A percentile compares a stretch with the other conserved stretches of the same genome.
Conservation (phyloP, 2,888 invertebrate species). For the Sinotaia quadrata region DNA sequence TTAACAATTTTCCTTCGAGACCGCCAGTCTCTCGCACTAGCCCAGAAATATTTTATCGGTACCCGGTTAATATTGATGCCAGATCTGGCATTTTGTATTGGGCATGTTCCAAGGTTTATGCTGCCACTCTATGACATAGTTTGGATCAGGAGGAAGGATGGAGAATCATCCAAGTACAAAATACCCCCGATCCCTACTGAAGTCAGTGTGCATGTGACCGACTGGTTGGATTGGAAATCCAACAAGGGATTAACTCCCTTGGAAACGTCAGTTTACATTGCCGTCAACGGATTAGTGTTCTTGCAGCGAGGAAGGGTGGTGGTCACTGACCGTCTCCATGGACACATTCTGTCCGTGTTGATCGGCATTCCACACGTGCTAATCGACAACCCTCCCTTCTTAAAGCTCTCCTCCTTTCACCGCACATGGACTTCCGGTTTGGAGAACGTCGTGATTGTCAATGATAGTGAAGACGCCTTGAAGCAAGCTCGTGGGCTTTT, state of each 20-base stretch:
- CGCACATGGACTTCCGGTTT: conserved; percentile 26
- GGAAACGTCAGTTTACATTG: conserved; percentile 35
- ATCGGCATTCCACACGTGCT: conserved; percentile 43
- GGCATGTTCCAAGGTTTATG: conserved; percentile 27
- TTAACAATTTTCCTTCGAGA: conserved; percentile 34
- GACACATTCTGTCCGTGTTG: conserved; percentile 41
- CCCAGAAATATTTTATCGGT: conserved; percentile 23
- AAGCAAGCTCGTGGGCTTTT: conserved; percentile 9
- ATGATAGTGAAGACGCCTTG: conserved; percentile 5
- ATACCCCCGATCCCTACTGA: conserved; percentile 21
- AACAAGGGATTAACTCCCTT: conserved; percentile 21
- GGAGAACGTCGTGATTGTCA: conserved; percentile 3
- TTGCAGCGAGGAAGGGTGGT: conserved; percentile 40
- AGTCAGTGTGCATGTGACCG: conserved; percentile 27
- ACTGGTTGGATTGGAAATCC: conserved; percentile 36
- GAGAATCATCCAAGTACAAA: conserved; percentile 28
- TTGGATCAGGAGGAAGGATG: conserved; percentile 36
- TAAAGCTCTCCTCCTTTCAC: conserved; percentile 29
- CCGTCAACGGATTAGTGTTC: conserved; percentile 36
- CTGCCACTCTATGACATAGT: conserved; percentile 38
- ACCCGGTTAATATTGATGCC: conserved; percentile 33
- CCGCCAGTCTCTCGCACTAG: conserved; percentile 22
- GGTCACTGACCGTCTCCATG: conserved; percentile 41
- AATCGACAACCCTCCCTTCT: conserved; percentile 32
- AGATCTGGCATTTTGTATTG: conserved; percentile 40